Evolutionary conservation across 2,888 invertebrate species (phyloP), one percentile per base, ranked within the genome.

Genomic region (Bimastos eiseni): DNA sequence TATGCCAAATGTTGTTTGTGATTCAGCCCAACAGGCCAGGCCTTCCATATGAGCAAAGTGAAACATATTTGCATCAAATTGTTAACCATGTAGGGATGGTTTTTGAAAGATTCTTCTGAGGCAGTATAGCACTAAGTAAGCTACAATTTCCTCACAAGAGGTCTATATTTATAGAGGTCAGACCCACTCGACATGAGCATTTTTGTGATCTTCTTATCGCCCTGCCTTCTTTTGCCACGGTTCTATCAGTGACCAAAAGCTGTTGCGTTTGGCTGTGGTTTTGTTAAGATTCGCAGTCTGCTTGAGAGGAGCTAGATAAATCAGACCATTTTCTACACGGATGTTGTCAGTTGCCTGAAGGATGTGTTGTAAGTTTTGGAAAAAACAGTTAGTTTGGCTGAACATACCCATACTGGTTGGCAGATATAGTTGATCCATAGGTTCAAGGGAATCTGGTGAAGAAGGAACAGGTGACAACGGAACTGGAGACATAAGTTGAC

Each of bases 401-500:
- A 8, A 70, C 70, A n/a, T 70, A 70, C 70, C 70, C 30, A 70
- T n/a, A 70, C 70, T n/a, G 70, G 70, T 13, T 44, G 70, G 70
- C n/a, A 70, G 30, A 70, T n/a, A 70, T 30, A 70, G 11, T 17
- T 30, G 30, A n/a, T n/a, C 70, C 13, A 17, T 70, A 30, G 70
- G n/a, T 70, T 70, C 70, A 70, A 70, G 36, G 8, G 90, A 70
- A 37, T 88, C n/a, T 5, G 90, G 88, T 4, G 91, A 41, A 24
- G 89, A 36, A 6, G 91, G 86, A 41, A 90, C 33, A 33, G 91
- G 89, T 41, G 91, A 89, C 38, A 83, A 17, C 11, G 89, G 90
- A 30, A 88, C 38, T 15, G 90, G 86, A 44, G 89, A 70, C 83
- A 91, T n/a, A n/a, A 91, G 55, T 34, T 94, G 93, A 83, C 94